Base-by-base conservation (phyloP, 2,888 invertebrate genomes). In the Drosophila barbarae region DNA sequence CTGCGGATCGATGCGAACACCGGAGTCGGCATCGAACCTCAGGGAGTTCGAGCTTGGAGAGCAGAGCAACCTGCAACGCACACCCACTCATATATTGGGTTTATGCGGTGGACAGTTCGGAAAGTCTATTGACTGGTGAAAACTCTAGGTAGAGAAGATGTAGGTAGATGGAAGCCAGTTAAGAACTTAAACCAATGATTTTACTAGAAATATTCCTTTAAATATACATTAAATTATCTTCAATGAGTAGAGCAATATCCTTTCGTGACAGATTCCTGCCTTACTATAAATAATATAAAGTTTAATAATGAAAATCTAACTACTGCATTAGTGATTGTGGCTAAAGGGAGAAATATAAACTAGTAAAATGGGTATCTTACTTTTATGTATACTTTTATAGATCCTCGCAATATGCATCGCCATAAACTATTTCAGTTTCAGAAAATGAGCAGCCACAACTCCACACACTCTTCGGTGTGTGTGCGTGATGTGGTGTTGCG, bases 401-500 rank as follows among this genome's bases (percentile, higher is more conserved):
- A 6, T 26, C 9, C 8, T 47, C 30, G 9, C 13, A 3, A 21
- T 32, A 13, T 47, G 30, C 46, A 47, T 5, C 13, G 21, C 46
- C 46, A 47, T 47, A 32, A 47, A 47, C 46, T 1, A 13, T 2
- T 10, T 18, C 18, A 21, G 46, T 47, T 32, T 13, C 46, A 30
- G 30, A 47, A 47, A 47, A 32, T 47, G 30, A 32, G 46, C 46
- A 47, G 32, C 30, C 7, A 30, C 30, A 46, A 46, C 46, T 46
- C 46, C 46, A 30, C 30, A 46, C 46, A 32, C 18, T 55, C 35
- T 5, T 51, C 26, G 35, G 34, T 44, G 35, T 38, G 30, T 10
- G 55, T 46, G 36, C 44, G 72, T 77, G 44, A 30, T 44, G 73
- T 61, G 50, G 56, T 60, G 69, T 59, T 51, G 69, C 69, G 69